Percentiles rank a stretch among this genome's conserved stretches.
These are phyloP conservation scores for Pollenia angustigena DNA, from an alignment of 2,888 invertebrate species.

Conservation along the genomic window DNA sequence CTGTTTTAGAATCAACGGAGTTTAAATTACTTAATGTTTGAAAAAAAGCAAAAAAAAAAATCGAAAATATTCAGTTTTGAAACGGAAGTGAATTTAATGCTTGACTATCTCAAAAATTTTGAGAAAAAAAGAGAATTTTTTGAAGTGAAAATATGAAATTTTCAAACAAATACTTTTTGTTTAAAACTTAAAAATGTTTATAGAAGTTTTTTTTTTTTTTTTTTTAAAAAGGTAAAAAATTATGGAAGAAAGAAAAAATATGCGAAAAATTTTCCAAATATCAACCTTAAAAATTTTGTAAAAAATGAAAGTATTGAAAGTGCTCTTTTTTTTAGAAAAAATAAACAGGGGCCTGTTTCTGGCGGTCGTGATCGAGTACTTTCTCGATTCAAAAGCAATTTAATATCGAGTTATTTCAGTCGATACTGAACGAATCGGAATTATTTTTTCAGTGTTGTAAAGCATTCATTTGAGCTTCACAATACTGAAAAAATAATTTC, in stretches of 20 bases:
- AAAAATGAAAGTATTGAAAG: no score
- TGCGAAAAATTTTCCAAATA: background rate
- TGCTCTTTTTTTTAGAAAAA: no score
- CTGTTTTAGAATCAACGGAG: conserved; percentile 39
- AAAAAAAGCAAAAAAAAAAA: background rate
- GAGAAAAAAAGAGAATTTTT: background rate
- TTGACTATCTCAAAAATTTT: conserved; percentile 43
- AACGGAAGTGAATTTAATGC: conserved; percentile 68
- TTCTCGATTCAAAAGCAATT: no score
- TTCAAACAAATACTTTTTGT: background rate
- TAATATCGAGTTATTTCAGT: no score
- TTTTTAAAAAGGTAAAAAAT: background rate
- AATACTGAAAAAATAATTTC: no score
- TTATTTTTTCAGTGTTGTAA: no score
- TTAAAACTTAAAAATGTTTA: background rate
- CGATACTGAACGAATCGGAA: no score
- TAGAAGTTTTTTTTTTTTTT: no score
- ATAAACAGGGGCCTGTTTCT: no score
- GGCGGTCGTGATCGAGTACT: no score
- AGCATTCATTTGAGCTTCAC: no score
- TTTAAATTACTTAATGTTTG: conserved; percentile 47
- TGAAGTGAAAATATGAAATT: background rate
- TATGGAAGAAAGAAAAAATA: background rate
- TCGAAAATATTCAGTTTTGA: conserved; percentile 11
- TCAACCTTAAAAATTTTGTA: background rate